These are phyloP conservation scores for Dascillus cervinus DNA, from an alignment of 2,888 invertebrate genomes.

Conservation along the genomic window DNA sequence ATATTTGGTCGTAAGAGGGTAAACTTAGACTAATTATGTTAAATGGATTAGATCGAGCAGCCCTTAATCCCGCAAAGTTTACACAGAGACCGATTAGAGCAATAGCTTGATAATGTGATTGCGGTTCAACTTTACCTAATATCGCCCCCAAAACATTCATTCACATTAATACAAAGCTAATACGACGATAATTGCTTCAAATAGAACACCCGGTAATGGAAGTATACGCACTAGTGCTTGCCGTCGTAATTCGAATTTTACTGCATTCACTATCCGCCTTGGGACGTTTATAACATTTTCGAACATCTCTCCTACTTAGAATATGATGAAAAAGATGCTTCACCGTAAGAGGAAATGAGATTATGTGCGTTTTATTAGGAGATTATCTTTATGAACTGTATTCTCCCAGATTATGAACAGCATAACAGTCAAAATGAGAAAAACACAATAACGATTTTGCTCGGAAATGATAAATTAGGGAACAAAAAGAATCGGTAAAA, in stretches of 20 bases:
- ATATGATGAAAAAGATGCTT: no score
- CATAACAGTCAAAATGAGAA: slow-evolving; percentile 5
- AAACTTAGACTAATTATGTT: slow-evolving; percentile 33
- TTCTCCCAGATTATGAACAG: slow-evolving; percentile 4
- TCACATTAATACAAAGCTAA: slow-evolving; percentile 18
- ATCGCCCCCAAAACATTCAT: slow-evolving; percentile 19
- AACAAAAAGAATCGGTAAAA: no score
- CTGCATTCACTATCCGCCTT: no score
- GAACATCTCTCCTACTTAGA: no score
- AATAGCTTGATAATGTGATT: slow-evolving; percentile 36
- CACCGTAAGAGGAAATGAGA: slow-evolving; percentile 9
- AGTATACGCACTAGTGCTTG: no score
- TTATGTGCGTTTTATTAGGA: slow-evolving; percentile 8
- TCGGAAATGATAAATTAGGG: no score
- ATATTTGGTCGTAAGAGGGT: no score
- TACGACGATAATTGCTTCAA: slow-evolving; percentile 19
- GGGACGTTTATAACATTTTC: no score
- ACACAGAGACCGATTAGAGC: slow-evolving; percentile 29
- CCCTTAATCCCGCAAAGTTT: slow-evolving; percentile 29
- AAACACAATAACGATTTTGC: no score
- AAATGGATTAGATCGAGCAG: slow-evolving; percentile 30
- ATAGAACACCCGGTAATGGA: slow-evolving; percentile 12
- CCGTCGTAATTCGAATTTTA: no score
- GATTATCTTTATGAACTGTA: slow-evolving; percentile 8
- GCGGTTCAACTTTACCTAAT: slow-evolving; percentile 24